These are phyloP conservation scores for Dendrocopos noguchii DNA, from an alignment of 2,113 vertebrate species.

Conservation along the genomic window DNA sequence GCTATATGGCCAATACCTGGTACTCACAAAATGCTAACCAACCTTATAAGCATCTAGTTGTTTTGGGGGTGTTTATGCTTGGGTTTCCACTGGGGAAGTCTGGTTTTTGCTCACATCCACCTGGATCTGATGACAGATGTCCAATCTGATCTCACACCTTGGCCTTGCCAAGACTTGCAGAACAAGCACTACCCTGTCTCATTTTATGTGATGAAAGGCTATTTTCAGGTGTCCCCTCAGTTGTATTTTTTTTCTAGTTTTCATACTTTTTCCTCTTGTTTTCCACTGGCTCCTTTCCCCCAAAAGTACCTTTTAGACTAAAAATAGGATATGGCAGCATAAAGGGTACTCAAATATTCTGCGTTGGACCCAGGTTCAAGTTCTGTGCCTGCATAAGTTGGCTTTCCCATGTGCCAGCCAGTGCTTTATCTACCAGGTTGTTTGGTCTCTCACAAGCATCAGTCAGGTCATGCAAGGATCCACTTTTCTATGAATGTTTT, in stretches of 20 bases:
- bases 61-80: neutral
- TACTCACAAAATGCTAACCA: neutral
- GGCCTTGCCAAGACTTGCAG: neutral
- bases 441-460: neutral
- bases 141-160: neutral
- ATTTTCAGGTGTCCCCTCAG: neutral
- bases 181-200: neutral
- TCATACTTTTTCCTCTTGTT: neutral
- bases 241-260: neutral
- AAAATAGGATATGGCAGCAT: neutral
- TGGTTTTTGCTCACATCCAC: neutral
- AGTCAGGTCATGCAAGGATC: neutral
- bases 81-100: neutral
- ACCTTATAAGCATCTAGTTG: neutral
- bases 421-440: neutral
- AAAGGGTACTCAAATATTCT: neutral
- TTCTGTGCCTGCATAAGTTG: neutral
- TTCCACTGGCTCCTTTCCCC: neutral
- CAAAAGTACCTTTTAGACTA: neutral
- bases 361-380: neutral
- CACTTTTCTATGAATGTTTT: neutral
- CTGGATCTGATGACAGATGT: neutral
- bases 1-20: neutral
- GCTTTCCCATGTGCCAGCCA: neutral
- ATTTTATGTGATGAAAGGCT: neutral